Base-by-base conservation (phyloP, 2,888 invertebrate genomes). In the Scotopteryx bipunctaria region DNA sequence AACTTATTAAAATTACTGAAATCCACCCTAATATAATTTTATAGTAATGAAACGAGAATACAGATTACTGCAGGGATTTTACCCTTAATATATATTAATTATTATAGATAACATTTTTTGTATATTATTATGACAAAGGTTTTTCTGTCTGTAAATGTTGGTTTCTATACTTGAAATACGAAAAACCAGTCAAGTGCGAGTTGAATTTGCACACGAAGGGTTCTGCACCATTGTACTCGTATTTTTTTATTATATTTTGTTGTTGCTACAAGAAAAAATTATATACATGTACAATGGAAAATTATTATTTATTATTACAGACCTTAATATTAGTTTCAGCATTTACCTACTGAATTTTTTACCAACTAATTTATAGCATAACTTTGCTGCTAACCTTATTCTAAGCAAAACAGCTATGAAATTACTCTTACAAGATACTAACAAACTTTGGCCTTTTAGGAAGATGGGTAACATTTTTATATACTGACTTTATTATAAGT, bases 11-110 rank as follows among this genome's bases (percentile, higher is more conserved):
- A n/a, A n/a, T n/a, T n/a, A n/a, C n/a, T n/a, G n/a, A 14, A 32
- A 2, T 8, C 21, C 11, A 25, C 33, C 9, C 9, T 13, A 23
- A 23, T 23, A 37, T 29, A 17, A 41, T 41, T 15, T 16, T 29
- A 15, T 40, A 25, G 9, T 41, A 31, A 41, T 29, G 41, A n/a
- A 41, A 31, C 41, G 6, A 25, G 14, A 31, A 51, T 49, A 55
- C 48, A 46, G 45, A 59, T 56, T 59, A 56, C 40, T 43, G 8
- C 31, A 54, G 49, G 56, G 46, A 54, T 53, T 49, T n/a, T n/a
- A n/a, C n/a, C 59, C 52, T 44, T 57, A 55, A 52, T 55, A 55
- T 55, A 49, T 52, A 52, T 54, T 51, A 56, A 43, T 48, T 37
- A 45, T n/a, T n/a, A n/a, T n/a, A 45, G 45, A 46, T 49, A 51